Conservation (phyloP, 1,140 invertebrate species). For the Anagrus nilaparvatae region DNA sequence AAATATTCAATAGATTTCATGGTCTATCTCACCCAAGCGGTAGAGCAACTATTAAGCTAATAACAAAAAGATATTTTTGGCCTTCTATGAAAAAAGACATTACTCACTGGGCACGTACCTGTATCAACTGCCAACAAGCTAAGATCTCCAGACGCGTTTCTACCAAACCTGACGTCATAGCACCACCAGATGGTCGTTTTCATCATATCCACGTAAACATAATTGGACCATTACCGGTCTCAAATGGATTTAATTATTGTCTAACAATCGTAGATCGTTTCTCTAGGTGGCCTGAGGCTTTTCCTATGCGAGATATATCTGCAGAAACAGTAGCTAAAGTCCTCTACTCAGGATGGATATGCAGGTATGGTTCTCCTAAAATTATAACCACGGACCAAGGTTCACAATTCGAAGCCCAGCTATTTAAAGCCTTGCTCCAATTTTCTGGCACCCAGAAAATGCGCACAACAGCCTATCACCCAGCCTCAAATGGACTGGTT, state of each 20-base stretch:
- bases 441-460: not conserved
- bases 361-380: not conserved
- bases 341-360: not conserved
- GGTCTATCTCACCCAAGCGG: constrained; percentile 7
- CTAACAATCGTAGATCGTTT: constrained; percentile 3
- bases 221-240: not conserved
- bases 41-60: not conserved
- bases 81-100: constrained; percentile 13
- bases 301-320: not conserved
- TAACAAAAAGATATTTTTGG: constrained; percentile 14
- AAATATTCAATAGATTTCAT: constrained; percentile 8
- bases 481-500: constrained; percentile 28
- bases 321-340: not conserved
- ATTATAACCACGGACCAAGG: constrained; percentile 4
- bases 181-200: constrained; percentile 3
- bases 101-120: constrained; percentile 13
- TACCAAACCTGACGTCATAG: not conserved
- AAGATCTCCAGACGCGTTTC: constrained; percentile 13
- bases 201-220: constrained; percentile 16
- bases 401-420: constrained; percentile 4
- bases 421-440: not conserved
- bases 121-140: constrained; percentile 16
- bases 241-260: not conserved
- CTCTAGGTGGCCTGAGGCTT: constrained; percentile 4
- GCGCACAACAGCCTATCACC: constrained; percentile 30